These are phyloP conservation scores for Vanessa tameamea DNA, from an alignment of 1,140 invertebrate species.

Conservation along the genomic window DNA sequence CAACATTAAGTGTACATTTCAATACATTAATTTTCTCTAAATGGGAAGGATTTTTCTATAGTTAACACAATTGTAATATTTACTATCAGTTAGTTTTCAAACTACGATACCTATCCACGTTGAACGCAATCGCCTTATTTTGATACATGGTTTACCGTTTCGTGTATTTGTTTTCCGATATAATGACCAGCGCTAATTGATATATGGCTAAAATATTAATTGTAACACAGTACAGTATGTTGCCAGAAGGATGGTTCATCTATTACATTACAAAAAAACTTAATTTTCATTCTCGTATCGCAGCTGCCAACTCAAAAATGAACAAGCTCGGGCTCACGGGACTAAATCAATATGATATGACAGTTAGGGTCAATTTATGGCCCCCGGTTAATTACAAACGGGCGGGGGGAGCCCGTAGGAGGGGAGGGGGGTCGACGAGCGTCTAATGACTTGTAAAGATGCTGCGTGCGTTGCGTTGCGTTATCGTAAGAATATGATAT, in stretches of 20 bases:
- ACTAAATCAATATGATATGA: conserved; percentile 80
- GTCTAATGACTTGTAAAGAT: conserved; percentile 76
- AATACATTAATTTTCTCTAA: no score
- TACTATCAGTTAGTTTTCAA: no score
- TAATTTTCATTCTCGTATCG: conserved; percentile 50
- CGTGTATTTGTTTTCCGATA: no score
- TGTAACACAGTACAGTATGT: not conserved
- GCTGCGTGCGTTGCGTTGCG: conserved; percentile 51
- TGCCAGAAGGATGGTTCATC: not conserved
- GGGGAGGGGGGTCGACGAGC: conserved; percentile 33
- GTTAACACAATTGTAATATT: no score
- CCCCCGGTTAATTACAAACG: conserved; percentile 75
- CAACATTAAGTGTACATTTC: not conserved
- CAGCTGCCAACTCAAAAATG: conserved; percentile 44
- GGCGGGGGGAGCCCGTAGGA: conserved; percentile 28
- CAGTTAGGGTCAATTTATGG: conserved; percentile 79
- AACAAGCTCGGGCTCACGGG: conserved; percentile 54
- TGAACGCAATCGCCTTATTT: no score
- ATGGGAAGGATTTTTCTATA: no score
- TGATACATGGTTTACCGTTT: no score
- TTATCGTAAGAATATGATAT: conserved; percentile 30
- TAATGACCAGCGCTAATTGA: no score
- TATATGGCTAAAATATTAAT: not conserved
- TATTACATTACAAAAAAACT: conserved; percentile 36
- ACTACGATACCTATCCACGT: no score